phyloP scores from a whole-genome alignment of 2,797 vertebrate species.

The Smutsia temminckii region DNA sequence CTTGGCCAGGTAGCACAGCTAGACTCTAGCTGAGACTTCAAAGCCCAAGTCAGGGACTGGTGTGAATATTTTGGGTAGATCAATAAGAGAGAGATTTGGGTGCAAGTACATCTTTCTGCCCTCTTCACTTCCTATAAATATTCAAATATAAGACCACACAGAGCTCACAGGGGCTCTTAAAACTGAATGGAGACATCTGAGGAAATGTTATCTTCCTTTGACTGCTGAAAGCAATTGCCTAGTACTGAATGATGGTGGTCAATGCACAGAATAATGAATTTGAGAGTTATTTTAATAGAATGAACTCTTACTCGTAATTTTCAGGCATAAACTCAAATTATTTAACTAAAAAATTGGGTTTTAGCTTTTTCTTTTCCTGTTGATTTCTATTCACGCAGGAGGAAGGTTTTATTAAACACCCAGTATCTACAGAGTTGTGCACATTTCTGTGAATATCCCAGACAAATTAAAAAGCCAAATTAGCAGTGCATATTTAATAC shows the following conservation, averaged over 20 bases:
- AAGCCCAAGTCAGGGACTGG: neutral
- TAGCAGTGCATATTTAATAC: conserved; percentile 77
- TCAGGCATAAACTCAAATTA: neutral
- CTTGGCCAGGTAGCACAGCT: neutral
- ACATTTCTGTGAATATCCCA: conserved; percentile 67
- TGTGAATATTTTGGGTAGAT: neutral
- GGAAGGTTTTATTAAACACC: conserved; percentile 64
- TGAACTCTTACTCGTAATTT: conserved; percentile 3
- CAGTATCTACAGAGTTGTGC: conserved; percentile 51
- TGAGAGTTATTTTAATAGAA: conserved; percentile 24
- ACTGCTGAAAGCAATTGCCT: neutral
- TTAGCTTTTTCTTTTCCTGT: conserved; percentile 28
- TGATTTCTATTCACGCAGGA: conserved; percentile 53
- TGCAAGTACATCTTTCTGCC: neutral
- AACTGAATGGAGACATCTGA: neutral
- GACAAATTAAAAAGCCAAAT: conserved; percentile 83
- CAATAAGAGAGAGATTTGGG: neutral
- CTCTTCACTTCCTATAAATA: neutral
- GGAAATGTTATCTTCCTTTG: neutral
- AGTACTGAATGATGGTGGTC: neutral
- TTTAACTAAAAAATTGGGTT: neutral
- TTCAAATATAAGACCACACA: neutral
- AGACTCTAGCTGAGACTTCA: neutral
- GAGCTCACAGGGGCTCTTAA: neutral
- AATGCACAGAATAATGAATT: neutral